Evolutionary conservation across 2,888 invertebrate species (phyloP).

Genomic region (Sussaba pulchella): DNA sequence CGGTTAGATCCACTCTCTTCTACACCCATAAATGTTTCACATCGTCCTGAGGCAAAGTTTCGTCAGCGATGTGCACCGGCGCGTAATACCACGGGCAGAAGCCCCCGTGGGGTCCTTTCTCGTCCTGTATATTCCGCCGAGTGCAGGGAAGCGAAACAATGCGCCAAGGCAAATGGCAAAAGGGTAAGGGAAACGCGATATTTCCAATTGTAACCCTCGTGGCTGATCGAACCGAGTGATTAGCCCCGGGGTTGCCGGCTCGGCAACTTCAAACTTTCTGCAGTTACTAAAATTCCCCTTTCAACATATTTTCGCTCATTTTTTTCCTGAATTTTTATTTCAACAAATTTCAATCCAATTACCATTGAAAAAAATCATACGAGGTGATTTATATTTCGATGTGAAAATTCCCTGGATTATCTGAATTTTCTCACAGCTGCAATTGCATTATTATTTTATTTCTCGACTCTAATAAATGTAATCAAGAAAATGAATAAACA

Average conservation of each 20-base stretch:
- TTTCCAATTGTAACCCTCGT: constrained; percentile 57
- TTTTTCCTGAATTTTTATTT: too few relatives aligned
- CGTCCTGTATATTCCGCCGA: neutral
- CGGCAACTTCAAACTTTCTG: constrained; percentile 58
- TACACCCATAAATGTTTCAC: constrained; percentile 46
- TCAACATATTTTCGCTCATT: too few relatives aligned
- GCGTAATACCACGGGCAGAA: constrained; percentile 52
- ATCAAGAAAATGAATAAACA: too few relatives aligned
- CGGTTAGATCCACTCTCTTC: too few relatives aligned
- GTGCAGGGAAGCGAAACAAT: constrained; percentile 36
- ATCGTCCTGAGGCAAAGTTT: constrained; percentile 73
- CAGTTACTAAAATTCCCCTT: constrained; percentile 63
- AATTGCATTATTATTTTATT: too few relatives aligned
- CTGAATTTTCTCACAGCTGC: too few relatives aligned
- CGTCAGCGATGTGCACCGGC: constrained; percentile 66
- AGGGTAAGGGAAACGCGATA: constrained; percentile 61
- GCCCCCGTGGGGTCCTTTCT: constrained; percentile 5
- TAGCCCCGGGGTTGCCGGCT: constrained; percentile 57
- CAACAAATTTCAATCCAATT: too few relatives aligned
- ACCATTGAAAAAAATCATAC: too few relatives aligned
- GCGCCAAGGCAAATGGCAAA: constrained; percentile 45
- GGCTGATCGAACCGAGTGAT: constrained; percentile 62
- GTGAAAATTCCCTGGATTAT: too few relatives aligned
- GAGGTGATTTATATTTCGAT: too few relatives aligned
- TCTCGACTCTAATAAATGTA: too few relatives aligned